Evolutionary conservation across 2,797 vertebrate species (phyloP).

Genomic region (Spatula clypeata): DNA sequence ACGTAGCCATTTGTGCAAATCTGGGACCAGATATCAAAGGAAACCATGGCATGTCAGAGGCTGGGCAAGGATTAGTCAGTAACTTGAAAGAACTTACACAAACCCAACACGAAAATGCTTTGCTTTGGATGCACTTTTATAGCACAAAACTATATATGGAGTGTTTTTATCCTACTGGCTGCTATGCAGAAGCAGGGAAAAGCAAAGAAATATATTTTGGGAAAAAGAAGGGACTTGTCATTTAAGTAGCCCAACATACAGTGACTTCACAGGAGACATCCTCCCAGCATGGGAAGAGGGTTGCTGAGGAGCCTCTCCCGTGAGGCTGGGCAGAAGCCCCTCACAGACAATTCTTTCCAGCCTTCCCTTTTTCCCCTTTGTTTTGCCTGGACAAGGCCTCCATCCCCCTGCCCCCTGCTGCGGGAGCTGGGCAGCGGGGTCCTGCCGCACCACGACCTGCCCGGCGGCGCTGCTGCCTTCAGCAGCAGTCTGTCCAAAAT

Average conservation of each 20-base stretch:
- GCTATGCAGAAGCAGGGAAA: constrained; percentile 25
- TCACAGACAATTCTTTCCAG: background rate
- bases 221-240: background rate
- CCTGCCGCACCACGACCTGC: background rate
- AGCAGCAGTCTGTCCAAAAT: background rate
- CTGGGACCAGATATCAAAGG: constrained; percentile 10
- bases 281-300: background rate
- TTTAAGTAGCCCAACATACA: background rate
- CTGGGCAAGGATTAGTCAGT: constrained; percentile 21
- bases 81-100: constrained; percentile 51
- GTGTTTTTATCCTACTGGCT: constrained; percentile 17
- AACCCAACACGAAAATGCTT: constrained; percentile 20
- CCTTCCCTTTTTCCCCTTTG: background rate
- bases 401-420: accelerated
- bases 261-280: background rate
- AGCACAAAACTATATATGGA: background rate
- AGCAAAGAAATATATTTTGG: background rate
- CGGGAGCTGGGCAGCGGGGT: background rate
- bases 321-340: background rate
- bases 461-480: background rate
- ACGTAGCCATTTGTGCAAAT: background rate
- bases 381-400: background rate
- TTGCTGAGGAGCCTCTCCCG: background rate
- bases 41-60: background rate
- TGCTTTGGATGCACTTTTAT: constrained; percentile 22